A percentile compares a stretch with the other conserved stretches of the same genome.
phyloP scores from a whole-genome alignment of 1,140 invertebrate species.

The Diplogasteroides magnus region DNA sequence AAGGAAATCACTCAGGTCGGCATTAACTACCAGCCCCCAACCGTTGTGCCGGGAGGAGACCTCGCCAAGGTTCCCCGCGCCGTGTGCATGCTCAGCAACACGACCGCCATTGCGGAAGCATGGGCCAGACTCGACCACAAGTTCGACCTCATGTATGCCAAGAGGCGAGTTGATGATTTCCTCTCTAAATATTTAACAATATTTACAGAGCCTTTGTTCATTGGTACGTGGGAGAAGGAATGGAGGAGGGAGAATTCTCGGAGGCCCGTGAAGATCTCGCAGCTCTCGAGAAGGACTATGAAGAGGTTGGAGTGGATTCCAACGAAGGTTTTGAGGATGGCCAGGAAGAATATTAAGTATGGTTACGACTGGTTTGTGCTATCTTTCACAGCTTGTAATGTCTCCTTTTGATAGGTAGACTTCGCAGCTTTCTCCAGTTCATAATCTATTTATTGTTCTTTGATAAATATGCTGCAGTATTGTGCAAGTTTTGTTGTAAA shows the following conservation, averaged over 20 bases:
- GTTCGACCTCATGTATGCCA: conserved; percentile 68
- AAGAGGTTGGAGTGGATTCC: conserved; percentile 48
- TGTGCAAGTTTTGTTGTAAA: background rate
- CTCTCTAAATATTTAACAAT: background rate
- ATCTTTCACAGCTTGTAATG: no score
- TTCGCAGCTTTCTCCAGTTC: background rate
- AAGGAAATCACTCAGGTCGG: conserved; percentile 44
- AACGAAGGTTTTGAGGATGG: conserved; percentile 30
- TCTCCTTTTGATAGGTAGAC: no score
- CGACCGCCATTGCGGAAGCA: conserved; percentile 67
- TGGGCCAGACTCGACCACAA: conserved; percentile 66
- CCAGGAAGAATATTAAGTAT: conserved; percentile 27
- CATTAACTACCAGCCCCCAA: conserved; percentile 51
- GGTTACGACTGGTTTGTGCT: background rate
- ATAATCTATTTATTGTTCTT: background rate
- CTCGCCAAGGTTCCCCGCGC: conserved; percentile 56
- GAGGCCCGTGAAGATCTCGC: conserved; percentile 71
- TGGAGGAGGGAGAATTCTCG: conserved; percentile 72
- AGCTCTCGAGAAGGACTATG: conserved; percentile 66
- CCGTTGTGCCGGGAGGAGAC: conserved; percentile 51
- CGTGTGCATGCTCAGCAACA: conserved; percentile 73
- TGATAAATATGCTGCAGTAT: background rate
- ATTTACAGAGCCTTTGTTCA: conserved; percentile 68
- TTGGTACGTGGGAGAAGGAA: conserved; percentile 69
- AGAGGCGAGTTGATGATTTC: conserved; percentile 68